These are phyloP conservation scores for Trissonchulus latispiculum DNA, from an alignment of 2,888 invertebrate genomes.

Conservation along the genomic window DNA sequence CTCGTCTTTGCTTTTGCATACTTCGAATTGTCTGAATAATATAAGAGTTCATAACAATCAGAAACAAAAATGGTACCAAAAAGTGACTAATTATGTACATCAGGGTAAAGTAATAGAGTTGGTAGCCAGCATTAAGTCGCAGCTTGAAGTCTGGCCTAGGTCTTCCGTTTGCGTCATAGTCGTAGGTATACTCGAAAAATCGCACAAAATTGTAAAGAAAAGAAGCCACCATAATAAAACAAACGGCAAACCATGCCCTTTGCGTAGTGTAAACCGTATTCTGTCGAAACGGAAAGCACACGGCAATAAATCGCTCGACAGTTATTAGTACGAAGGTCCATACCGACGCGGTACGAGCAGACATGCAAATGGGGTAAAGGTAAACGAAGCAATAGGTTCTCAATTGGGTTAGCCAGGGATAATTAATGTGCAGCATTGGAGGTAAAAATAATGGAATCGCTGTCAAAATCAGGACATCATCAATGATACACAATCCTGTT, in stretches of 20 bases:
- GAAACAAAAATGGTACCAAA: slow-evolving; percentile 11
- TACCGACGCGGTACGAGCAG: slow-evolving; percentile 11
- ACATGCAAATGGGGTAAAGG: slow-evolving; percentile 18
- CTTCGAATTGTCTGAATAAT: slow-evolving; percentile 1
- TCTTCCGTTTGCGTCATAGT: neutral
- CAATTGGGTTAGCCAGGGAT: neutral
- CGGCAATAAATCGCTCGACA: slow-evolving; percentile 16
- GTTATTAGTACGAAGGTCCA: slow-evolving; percentile 22
- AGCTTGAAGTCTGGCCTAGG: neutral
- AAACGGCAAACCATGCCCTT: neutral
- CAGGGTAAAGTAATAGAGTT: neutral
- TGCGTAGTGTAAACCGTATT: neutral
- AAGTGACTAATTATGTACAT: neutral
- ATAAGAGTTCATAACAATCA: slow-evolving; percentile 13
- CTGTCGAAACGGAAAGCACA: slow-evolving; percentile 14
- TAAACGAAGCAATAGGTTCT: neutral
- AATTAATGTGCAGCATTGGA: neutral
- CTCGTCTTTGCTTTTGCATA: neutral
- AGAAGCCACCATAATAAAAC: neutral
- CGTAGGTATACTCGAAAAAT: slow-evolving; percentile 16
- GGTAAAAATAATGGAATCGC: neutral
- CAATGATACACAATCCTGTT: neutral
- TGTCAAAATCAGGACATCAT: neutral
- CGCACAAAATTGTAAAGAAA: slow-evolving; percentile 17
- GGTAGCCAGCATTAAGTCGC: neutral